Evolutionary conservation across 2,797 vertebrate species (phyloP).

Genomic region (Eulemur coronatus): DNA sequence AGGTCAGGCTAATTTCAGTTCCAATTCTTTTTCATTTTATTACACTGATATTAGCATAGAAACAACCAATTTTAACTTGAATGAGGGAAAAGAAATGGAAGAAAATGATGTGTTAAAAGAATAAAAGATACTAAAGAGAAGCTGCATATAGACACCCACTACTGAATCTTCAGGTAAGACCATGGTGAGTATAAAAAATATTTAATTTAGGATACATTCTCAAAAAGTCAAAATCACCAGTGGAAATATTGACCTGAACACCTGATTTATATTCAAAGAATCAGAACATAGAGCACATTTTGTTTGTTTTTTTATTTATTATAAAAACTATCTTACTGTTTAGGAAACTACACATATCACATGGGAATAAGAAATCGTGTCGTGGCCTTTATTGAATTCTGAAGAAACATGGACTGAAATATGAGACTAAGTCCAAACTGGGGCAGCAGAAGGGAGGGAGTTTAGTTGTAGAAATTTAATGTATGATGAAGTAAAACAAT

Average conservation of each 20-base stretch:
- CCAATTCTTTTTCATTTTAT: background rate
- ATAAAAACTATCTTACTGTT: background rate
- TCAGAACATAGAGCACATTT: background rate
- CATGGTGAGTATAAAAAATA: background rate
- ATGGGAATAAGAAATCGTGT: background rate
- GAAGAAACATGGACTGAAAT: background rate
- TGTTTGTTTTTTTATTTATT: background rate
- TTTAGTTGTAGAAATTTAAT: background rate
- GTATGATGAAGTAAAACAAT: background rate
- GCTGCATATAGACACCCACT: background rate
- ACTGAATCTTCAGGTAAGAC: background rate
- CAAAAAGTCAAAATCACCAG: background rate
- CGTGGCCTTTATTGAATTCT: background rate
- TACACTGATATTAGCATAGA: background rate
- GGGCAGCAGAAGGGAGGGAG: background rate
- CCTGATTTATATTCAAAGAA: background rate
- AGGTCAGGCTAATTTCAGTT: background rate
- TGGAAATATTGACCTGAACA: background rate
- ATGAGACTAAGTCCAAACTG: background rate
- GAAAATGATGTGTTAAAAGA: constrained; percentile 24
- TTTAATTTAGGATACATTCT: background rate
- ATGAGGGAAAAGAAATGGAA: background rate
- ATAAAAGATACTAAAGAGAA: background rate
- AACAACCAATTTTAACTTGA: constrained; percentile 41
- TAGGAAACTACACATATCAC: background rate